Evolutionary conservation across 2,797 vertebrate species (phyloP).

Genomic region (Discoglossus pictus): DNA sequence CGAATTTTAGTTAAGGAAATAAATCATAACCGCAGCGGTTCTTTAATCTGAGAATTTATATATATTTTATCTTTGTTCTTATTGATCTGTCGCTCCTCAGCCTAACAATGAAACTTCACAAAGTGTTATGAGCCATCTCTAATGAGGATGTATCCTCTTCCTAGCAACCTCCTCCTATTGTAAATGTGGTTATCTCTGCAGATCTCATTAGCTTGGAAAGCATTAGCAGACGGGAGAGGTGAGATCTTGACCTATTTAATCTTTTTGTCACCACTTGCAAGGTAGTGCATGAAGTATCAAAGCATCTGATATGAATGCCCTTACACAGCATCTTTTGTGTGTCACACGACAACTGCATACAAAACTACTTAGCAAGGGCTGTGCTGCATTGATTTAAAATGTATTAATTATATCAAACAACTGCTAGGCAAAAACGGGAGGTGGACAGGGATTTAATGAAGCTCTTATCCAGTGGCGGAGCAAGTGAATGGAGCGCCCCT

Average conservation of each 20-base stretch:
- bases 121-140: conserved; percentile 55
- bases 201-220: conserved; percentile 64
- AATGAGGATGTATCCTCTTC: conserved; percentile 62
- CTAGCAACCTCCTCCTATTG: conserved; percentile 60
- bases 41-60: no score
- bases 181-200: conserved; percentile 64
- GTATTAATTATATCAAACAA: no score
- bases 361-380: not conserved
- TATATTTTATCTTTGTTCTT: conserved; percentile 1
- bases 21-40: no score
- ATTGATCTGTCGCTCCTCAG: not conserved
- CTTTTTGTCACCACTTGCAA: conserved; percentile 58
- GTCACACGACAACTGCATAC: conserved; percentile 7
- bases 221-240: conserved; percentile 58
- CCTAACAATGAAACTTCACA: conserved; percentile 32
- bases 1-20: no score
- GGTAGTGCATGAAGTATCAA: conserved; percentile 58
- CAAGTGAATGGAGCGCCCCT: no score
- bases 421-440: no score
- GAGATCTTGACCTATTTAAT: conserved; percentile 66
- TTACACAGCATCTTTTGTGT: conserved; percentile 54
- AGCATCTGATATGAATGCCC: conserved; percentile 55
- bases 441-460: no score
- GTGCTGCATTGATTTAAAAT: no score
- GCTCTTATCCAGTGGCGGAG: no score